Evolutionary conservation across 2,797 vertebrate species (phyloP), one percentile per base, ranked within the genome.

Genomic region (Gymnocypris eckloni): DNA sequence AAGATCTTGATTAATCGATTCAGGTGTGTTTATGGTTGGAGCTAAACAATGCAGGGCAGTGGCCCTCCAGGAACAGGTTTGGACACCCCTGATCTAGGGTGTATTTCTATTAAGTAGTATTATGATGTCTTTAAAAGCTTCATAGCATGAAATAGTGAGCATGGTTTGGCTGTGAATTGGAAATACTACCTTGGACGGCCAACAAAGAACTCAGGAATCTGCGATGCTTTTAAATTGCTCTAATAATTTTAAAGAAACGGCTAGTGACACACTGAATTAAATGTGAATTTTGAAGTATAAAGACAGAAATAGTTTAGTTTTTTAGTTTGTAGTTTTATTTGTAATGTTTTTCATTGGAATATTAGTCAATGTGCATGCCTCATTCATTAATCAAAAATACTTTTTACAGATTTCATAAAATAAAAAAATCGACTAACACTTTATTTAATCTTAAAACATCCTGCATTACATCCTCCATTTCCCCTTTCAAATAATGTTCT

Each of bases 41-140:
- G 15, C 15, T 16, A 13, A 66, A 33, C 28, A 33, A 28, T 16
- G 25, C 64, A 33, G 13, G 28, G 33, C 28, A 67, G 64, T 18
- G 28, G 64, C 64, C 15, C 28, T 37, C 28, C 66, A 18, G 7
- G 33, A 67, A 37, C 6, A 67, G 28, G 64, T 18, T 18, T 67
- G 66, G 3, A 4, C 33, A 37, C 66, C 33, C 28, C 66, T 67
- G 16, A 33, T 50, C 48, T 59, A 73, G 52, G 15, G 22, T 59
- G 52, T 73, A 20, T 83, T 39, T 83, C 10, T 61, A 71, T 50
- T 11, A 33, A 37, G 7, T 37, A 37, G 12, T 41, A 56, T 43
- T 56, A 43, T 43, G 33, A 43, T 70, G 28, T 71, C 4, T 56
- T 71, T 25, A 71, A 71, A 71, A 41, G 80, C 33, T 59, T 71